phyloP scores from a whole-genome alignment of 2,113 vertebrate species.

The Sorex araneus region DNA sequence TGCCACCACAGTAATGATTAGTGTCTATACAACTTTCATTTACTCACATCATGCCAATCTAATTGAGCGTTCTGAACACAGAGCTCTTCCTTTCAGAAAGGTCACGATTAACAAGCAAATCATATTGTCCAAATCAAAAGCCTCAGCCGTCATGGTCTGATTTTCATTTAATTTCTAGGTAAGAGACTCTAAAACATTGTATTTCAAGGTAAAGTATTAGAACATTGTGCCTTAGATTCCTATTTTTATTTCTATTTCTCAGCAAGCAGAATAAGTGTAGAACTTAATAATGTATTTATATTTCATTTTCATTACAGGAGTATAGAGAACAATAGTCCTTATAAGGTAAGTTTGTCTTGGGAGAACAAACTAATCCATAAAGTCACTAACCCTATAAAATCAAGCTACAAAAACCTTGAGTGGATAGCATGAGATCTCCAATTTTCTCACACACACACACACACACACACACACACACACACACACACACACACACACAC shows the following conservation, averaged over 20 bases:
- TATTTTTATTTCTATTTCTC: conserved; percentile 33
- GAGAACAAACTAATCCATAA: background rate
- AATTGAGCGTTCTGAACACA: background rate
- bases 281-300: background rate
- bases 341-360: background rate
- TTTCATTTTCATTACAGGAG: background rate
- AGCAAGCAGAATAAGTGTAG: conserved; percentile 1
- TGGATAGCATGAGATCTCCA: too few relatives aligned
- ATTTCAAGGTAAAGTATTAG: background rate
- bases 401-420: background rate
- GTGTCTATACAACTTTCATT: background rate
- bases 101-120: conserved; percentile 5
- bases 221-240: conserved; percentile 12
- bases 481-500: too few relatives aligned
- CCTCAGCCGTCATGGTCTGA: background rate
- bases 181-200: conserved; percentile 8
- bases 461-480: too few relatives aligned
- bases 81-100: background rate
- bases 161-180: conserved; percentile 7
- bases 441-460: too few relatives aligned
- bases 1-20: background rate
- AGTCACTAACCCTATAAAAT: background rate
- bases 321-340: background rate
- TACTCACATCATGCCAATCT: background rate
- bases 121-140: background rate